A percentile compares a stretch with the other conserved stretches of the same genome.
These are phyloP conservation scores for Orchestia grillus DNA, from an alignment of 1,140 invertebrate species.

Conservation along the genomic window DNA sequence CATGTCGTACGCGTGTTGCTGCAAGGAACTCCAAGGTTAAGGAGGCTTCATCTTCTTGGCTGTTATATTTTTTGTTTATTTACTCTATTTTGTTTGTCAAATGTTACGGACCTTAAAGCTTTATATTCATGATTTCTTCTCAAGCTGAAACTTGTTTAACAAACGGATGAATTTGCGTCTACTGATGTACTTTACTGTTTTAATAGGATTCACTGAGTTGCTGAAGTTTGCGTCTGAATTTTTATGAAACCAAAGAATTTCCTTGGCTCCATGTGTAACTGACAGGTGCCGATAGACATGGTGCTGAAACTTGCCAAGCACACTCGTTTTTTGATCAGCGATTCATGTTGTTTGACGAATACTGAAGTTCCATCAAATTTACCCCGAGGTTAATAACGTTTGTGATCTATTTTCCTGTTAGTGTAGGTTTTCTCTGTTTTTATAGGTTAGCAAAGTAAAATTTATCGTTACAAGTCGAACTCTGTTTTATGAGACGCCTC, in stretches of 20 bases:
- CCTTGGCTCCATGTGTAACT: background rate
- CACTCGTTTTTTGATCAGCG: background rate
- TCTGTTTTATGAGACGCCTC: background rate
- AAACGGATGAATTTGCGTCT: no score
- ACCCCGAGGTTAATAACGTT: background rate
- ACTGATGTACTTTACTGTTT: no score
- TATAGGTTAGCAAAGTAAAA: background rate
- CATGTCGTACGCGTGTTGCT: no score
- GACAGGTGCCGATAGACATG: background rate
- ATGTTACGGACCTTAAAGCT: no score
- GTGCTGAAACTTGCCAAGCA: background rate
- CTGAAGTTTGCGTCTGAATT: background rate
- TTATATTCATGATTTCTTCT: no score
- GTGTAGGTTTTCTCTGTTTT: background rate
- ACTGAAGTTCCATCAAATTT: background rate
- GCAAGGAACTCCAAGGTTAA: no score
- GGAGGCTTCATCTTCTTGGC: no score
- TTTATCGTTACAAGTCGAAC: background rate
- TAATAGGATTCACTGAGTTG: no score
- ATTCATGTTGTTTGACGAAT: background rate
- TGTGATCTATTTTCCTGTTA: background rate
- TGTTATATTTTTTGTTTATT: no score
- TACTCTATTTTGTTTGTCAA: no score
- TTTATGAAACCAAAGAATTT: background rate
- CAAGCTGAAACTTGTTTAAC: no score